Conservation (phyloP, 2,888 invertebrate genomes). For the Lasioglossum marginatum region DNA sequence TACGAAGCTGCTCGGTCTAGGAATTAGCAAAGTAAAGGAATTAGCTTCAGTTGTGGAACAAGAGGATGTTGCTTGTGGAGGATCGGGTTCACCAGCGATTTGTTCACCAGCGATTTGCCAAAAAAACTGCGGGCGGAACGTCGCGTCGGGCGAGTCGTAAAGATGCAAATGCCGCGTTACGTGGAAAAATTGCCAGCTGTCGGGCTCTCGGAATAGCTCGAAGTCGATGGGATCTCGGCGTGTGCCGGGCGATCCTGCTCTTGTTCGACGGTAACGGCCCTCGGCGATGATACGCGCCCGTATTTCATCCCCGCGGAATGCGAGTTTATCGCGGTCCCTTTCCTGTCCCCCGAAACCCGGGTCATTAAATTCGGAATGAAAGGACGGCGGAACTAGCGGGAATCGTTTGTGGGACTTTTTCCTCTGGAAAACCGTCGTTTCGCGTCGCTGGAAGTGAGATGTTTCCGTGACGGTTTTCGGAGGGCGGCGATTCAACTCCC, state of each 20-base stretch:
- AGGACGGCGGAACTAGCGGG: background rate
- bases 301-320: slow-evolving; percentile 44
- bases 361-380: slow-evolving; percentile 41
- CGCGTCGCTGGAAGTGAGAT: background rate
- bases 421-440: background rate
- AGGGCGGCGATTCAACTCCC: too few relatives aligned
- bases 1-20: background rate
- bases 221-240: slow-evolving; percentile 56
- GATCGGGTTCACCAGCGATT: slow-evolving; percentile 4
- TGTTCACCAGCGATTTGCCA: slow-evolving; percentile 11
- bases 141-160: slow-evolving; percentile 67
- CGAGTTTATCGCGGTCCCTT: slow-evolving; percentile 36
- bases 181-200: slow-evolving; percentile 69
- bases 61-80: background rate
- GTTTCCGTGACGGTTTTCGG: slow-evolving; percentile 16
- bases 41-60: background rate
- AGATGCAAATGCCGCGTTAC: slow-evolving; percentile 69
- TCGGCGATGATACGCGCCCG: slow-evolving; percentile 36
- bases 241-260: slow-evolving; percentile 28
- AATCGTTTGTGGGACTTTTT: slow-evolving; percentile 1
- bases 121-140: slow-evolving; percentile 14
- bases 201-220: slow-evolving; percentile 45
- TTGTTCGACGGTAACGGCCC: slow-evolving; percentile 29
- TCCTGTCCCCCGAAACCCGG: slow-evolving; percentile 28
- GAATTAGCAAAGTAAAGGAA: background rate